Percentiles rank a stretch among this genome's conserved stretches.
Conservation (phyloP, 2,888 invertebrate genomes). For the Hecatera dysodea region DNA sequence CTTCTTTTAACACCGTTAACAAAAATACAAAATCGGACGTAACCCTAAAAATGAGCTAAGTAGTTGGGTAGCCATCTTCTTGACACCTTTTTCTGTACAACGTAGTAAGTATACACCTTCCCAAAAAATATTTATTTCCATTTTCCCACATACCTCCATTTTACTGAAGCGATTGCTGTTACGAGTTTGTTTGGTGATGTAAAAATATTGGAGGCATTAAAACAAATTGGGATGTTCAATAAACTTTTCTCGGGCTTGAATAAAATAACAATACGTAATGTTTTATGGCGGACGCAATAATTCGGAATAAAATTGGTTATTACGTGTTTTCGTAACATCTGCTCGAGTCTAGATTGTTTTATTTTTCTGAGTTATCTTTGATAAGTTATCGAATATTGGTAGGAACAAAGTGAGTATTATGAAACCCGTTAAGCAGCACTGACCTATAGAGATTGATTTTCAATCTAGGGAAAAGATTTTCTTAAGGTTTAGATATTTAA, state of each 20-base stretch:
- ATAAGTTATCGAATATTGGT: slow-evolving; percentile 5
- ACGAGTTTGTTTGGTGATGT: slow-evolving; percentile 47
- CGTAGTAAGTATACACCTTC: slow-evolving; percentile 1
- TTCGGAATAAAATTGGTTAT: slow-evolving; percentile 56
- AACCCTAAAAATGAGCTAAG: slow-evolving; percentile 18
- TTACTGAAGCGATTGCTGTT: slow-evolving; percentile 34
- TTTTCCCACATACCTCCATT: slow-evolving; percentile 31
- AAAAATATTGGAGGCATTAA: slow-evolving; percentile 60
- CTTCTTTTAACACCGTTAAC: background rate
- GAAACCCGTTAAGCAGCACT: background rate
- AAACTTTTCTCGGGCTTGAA: slow-evolving; percentile 60
- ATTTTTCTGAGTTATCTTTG: slow-evolving; percentile 2
- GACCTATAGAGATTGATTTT: background rate
- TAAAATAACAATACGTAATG: slow-evolving; percentile 69
- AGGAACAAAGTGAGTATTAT: background rate
- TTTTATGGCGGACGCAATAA: slow-evolving; percentile 69
- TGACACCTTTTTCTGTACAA: slow-evolving; percentile 5
- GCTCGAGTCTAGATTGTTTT: slow-evolving; percentile 14
- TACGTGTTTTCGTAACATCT: slow-evolving; percentile 52
- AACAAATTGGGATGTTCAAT: slow-evolving; percentile 62
- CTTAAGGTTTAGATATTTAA: background rate
- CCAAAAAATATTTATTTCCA: slow-evolving; percentile 28
- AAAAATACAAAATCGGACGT: no score
- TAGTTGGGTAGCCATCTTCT: slow-evolving; percentile 19
- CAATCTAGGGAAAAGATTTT: background rate